These are phyloP conservation scores for Platysternon megacephalum DNA, from an alignment of 2,113 vertebrate genomes.

Conservation along the genomic window DNA sequence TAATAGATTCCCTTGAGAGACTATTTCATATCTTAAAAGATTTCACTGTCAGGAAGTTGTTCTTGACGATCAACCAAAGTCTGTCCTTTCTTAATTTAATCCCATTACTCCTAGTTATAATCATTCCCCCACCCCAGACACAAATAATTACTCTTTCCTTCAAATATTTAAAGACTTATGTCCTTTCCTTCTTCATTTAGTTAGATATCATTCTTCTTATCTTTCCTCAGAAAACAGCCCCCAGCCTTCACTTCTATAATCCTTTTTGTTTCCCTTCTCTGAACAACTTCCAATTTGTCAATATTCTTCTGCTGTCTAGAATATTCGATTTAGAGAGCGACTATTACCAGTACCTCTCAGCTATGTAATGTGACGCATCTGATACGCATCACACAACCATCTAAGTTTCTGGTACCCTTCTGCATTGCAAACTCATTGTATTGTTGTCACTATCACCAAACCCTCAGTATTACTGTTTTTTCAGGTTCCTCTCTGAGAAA, in stretches of 20 bases:
- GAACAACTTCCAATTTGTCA: neutral
- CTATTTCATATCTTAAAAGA: neutral
- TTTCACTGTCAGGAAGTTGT: neutral
- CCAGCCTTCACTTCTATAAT: neutral
- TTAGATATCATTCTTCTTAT: neutral
- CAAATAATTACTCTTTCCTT: neutral
- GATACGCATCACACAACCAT: accelerated
- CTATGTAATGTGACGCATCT: neutral
- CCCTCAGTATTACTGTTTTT: neutral
- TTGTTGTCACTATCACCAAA: accelerated
- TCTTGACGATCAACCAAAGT: neutral
- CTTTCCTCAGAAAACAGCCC: neutral
- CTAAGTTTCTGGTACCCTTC: accelerated
- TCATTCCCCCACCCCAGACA: neutral
- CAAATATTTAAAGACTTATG: neutral
- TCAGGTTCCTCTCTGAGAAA: neutral
- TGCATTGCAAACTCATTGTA: neutral
- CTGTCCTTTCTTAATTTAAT: neutral
- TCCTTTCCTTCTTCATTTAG: accelerated
- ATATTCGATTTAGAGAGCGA: neutral
- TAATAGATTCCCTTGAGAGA: neutral
- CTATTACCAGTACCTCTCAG: accelerated
- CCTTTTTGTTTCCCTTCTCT: neutral
- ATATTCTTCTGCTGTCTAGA: neutral
- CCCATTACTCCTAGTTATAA: accelerated